phyloP scores from a whole-genome alignment of 2,797 vertebrate species.

The Heteromormyrus szaboi region DNA sequence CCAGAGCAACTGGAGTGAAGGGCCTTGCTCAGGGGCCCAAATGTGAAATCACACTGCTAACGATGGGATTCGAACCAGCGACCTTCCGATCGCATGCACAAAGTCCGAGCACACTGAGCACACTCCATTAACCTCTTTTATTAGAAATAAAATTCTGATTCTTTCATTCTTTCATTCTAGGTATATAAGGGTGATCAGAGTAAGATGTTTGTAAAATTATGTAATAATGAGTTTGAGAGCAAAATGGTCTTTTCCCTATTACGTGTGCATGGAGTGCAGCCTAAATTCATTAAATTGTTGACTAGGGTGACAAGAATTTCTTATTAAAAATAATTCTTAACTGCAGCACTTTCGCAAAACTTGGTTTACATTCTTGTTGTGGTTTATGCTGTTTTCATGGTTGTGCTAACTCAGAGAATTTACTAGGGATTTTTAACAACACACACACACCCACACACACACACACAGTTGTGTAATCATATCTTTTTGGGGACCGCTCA shows the following conservation, averaged over 20 bases:
- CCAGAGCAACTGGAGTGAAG: background rate
- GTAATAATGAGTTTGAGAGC: background rate
- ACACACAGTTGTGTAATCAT: background rate
- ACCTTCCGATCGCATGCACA: background rate
- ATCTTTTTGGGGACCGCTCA: background rate
- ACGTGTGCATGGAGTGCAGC: background rate
- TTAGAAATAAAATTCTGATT: background rate
- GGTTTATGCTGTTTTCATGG: background rate
- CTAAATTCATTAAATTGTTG: background rate
- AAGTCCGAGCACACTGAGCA: background rate
- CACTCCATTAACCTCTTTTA: background rate
- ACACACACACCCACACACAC: background rate
- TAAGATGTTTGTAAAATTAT: background rate
- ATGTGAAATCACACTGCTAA: background rate
- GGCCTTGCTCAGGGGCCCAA: background rate
- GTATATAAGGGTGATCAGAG: background rate
- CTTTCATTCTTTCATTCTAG: background rate
- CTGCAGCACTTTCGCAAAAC: background rate
- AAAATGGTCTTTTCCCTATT: background rate
- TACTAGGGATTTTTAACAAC: background rate
- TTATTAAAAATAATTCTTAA: background rate
- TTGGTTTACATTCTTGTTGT: background rate
- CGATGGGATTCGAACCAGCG: background rate
- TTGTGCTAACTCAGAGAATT: background rate
- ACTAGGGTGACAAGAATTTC: background rate